Evolutionary conservation across 92 coral and sea anemone species (phyloP), one percentile per base, ranked within the genome.

Genomic region (Epizoanthus fatuus): DNA sequence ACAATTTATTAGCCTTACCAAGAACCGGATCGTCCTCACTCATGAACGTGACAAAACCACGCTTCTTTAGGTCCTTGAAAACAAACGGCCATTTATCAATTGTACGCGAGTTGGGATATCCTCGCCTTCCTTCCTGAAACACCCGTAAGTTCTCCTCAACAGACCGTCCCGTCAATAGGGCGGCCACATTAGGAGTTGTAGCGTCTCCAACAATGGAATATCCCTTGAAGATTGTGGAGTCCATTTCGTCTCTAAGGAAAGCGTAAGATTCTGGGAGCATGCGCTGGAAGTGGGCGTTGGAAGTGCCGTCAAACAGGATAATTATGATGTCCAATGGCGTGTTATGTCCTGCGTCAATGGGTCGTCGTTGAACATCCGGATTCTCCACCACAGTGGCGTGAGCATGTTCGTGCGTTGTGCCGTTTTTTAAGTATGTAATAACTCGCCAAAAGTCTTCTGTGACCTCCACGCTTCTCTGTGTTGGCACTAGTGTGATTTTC

Each of bases 221-320:
- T n/a, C 95, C 94, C 35, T 85, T 72, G 53, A 94, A 89, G 35
- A 94, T 22, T 54, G 32, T 53, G 13, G 95, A 86, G 47, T 81
- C 68, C 64, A 92, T 66, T 3, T 92, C 91, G 32, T 87, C 80
- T 55, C 69, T 87, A 0, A 94, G 84, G 69, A 72, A 94, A 8
- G 81, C 72, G 16, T 79, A 86, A 4, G 93, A 86, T 51, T 89
- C 82, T 3, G 95, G 94, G 56, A 94, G 80, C 79, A 91, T 91
- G 16, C 98, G 89, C 57, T 93, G 87, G 84, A 94, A 92, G 72
- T 94, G 98, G 20, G 92, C 98, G 49, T 83, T 81, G 20, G 98
- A 94, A 15, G 95, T 89, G 4, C 92, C 81, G 47, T 94, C 95
- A 14, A 92, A 87, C 2, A 70, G 69, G 16, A 94, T 69, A 32